Base-by-base conservation (phyloP, 2,888 invertebrate species). In the Smittia aterrima region DNA sequence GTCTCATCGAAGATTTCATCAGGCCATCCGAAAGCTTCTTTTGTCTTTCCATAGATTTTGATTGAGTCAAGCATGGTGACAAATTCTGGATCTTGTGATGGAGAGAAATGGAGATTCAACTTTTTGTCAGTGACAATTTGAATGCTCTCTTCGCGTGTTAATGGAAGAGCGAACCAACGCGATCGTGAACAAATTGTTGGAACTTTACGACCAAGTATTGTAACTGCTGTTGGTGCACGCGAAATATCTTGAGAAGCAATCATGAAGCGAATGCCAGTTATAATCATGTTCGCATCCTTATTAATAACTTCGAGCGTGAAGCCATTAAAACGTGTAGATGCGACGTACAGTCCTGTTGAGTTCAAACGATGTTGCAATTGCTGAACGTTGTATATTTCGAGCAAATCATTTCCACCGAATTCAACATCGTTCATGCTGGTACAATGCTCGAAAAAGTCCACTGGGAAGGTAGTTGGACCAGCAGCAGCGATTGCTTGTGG, bases 381-480 rank as follows among this genome's bases (percentile, higher is more conserved):
- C 18, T 92, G 91, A 0, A 92, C 90, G 80, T 97, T 97, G 83
- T 98, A 98, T 58, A 97, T 92, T 83, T 98, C 96, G 7, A 98
- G 83, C 0, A 98, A 84, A 83, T 98, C 98, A 80, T 94, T 95
- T 7, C 98, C 98, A 9, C 96, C 96, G 80, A 93, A 95, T 82
- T 98, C 98, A 0, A 97, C 90, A 79, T 98, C 97, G 77, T 91
- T 92, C 88, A 97, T 90, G 9, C 90, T 88, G 74, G 92, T 91
- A 81, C 96, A 96, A 80, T 96, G 93, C 81, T 98, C 98, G 82
- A 98, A 98, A 86, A 97, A 98, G 81, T 98, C 98, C 41, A 96
- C 91, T 0, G 97, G 95, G 82, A 98, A 96, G 47, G 89, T 87
- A 0, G 80, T 80, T 84, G 6, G 22, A 40, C 38, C 20, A 2